phyloP scores from a whole-genome alignment of 2,888 invertebrate species.

The Erebia aethiops region DNA sequence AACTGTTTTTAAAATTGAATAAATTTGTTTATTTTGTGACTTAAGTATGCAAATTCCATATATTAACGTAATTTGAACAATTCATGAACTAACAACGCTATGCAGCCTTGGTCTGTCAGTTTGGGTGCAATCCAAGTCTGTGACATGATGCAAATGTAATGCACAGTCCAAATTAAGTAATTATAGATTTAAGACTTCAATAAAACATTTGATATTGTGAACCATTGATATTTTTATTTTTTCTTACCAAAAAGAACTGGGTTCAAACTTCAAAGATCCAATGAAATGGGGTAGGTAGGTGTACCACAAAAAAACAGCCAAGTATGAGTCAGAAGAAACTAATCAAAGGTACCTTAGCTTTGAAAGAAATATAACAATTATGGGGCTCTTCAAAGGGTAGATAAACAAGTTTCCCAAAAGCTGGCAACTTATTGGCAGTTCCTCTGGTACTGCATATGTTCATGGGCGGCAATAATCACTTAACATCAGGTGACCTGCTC shows the following conservation, averaged over 20 bases:
- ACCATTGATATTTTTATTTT: slow-evolving; percentile 36
- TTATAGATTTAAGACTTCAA: slow-evolving; percentile 60
- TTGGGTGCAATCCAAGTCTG: neutral
- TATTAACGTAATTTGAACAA: neutral
- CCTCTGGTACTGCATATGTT: too few relatives aligned
- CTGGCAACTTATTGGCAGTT: too few relatives aligned
- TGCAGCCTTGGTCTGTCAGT: neutral
- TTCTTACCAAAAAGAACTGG: neutral
- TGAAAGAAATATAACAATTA: too few relatives aligned
- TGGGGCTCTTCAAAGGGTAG: too few relatives aligned
- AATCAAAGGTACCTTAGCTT: too few relatives aligned
- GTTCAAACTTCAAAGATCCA: neutral
- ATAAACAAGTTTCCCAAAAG: too few relatives aligned
- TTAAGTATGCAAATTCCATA: neutral
- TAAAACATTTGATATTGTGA: slow-evolving; percentile 73
- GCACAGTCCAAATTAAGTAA: slow-evolving; percentile 49
- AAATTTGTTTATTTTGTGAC: neutral
- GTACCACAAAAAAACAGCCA: too few relatives aligned
- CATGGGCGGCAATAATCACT: too few relatives aligned
- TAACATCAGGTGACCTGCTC: too few relatives aligned
- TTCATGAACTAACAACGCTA: neutral
- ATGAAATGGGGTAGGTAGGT: too few relatives aligned
- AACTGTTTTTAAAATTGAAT: too few relatives aligned
- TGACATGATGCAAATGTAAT: slow-evolving; percentile 27
- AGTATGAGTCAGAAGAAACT: too few relatives aligned